Evolutionary conservation across 2,888 invertebrate genomes (phyloP).

Genomic region (Phyto melanocephala): DNA sequence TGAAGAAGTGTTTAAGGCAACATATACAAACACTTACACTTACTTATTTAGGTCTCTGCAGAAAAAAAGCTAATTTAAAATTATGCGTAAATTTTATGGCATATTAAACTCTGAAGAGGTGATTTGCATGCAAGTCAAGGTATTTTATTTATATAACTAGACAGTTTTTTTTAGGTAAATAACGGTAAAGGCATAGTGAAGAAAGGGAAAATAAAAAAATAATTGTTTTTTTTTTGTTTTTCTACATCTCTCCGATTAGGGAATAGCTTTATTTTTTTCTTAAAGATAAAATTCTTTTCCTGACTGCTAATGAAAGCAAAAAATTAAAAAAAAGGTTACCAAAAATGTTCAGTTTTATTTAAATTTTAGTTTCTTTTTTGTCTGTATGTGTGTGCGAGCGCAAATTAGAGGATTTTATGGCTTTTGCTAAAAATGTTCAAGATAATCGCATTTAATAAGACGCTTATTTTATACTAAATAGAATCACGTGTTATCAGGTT

Average conservation of each 20-base stretch:
- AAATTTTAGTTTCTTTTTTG: constrained; percentile 13
- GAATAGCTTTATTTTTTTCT: background rate
- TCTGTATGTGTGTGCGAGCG: background rate
- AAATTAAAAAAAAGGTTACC: too few species aligned
- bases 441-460: constrained; percentile 60
- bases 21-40: background rate
- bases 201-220: background rate
- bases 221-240: constrained; percentile 44
- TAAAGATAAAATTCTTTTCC: too few species aligned
- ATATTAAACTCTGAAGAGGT: constrained; percentile 65
- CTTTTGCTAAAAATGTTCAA: constrained; percentile 44
- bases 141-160: constrained; percentile 32
- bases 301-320: too few species aligned
- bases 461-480: constrained; percentile 58
- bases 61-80: constrained; percentile 64
- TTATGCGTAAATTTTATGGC: constrained; percentile 65
- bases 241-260: background rate
- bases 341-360: too few species aligned
- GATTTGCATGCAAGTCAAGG: constrained; percentile 63
- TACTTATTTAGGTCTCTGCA: background rate
- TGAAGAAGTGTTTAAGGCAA: constrained; percentile 17
- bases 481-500: constrained; percentile 55
- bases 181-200: background rate
- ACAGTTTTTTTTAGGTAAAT: background rate
- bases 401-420: constrained; percentile 32